Base-by-base conservation (phyloP, 2,113 vertebrate genomes). In the Propithecus coquereli region DNA sequence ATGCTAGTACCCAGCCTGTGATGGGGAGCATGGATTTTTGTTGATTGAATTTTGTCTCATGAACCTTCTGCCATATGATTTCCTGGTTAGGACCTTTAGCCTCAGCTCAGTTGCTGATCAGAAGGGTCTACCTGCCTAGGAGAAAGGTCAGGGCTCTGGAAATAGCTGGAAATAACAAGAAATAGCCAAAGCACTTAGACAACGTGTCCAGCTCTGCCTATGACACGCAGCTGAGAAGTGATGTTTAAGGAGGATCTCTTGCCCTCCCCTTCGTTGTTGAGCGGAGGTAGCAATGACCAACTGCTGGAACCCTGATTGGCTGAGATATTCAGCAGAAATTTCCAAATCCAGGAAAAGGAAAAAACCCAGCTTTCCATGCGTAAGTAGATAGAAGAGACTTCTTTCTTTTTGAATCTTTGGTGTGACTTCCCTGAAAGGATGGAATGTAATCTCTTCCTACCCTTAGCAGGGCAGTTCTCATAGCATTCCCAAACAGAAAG, bases 191-290 rank as follows among this genome's bases (percentile, higher is more conserved):
- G n/a, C 32, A 65, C 25, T 68, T 61, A 83, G 43, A 43, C 45
- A 45, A 2, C 9, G 0, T 68, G 45, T 9, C 61, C 8, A 27
- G 7, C 61, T 45, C 45, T 82, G 65, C 27, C 93, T 66, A 0
- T 3, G 4, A 27, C n/a, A 34, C 87, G n/a, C 32, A 59, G 27
- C 59, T 61, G 66, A 43, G 27, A 22, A 1, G 17, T 0, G 0
- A 16, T 59, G 0, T 47, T 87, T 61, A 25, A 52, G 63, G 81
- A 59, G 25, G 34, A 12, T 17, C 27, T 68, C 37, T 52, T 4
- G 1, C 16, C 12, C 7, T 74, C 17, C 30, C 14, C 18, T n/a
- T 0, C 3, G 16, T 30, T 12, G 12, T 0, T 16, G 22, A 63
- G 32, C 52, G 40, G 30, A 37, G 52, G 57, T 13, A 25, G 34